These are phyloP conservation scores for Rhabdophis nuchalis DNA, from an alignment of 2,797 vertebrate genomes.

Conservation along the genomic window DNA sequence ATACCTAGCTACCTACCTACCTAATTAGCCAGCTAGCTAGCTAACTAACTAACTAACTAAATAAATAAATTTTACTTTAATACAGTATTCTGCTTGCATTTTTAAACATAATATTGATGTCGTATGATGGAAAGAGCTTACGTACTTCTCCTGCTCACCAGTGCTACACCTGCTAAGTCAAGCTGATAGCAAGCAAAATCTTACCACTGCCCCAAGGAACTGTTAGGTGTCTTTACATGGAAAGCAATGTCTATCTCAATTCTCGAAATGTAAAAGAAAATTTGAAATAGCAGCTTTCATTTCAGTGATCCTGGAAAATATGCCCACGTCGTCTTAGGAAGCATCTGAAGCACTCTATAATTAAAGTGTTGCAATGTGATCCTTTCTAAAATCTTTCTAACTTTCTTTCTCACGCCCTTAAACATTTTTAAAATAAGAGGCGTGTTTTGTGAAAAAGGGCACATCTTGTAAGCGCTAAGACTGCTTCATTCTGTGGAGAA, in stretches of 20 bases:
- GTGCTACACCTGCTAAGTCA: not conserved
- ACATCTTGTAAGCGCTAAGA: not conserved
- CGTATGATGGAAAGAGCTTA: not conserved
- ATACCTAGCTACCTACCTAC: too few relatives aligned
- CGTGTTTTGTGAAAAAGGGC: not conserved
- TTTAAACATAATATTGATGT: not conserved
- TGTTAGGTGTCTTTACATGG: not conserved
- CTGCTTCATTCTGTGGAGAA: not conserved
- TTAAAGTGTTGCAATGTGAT: conserved; percentile 18
- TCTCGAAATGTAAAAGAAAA: not conserved
- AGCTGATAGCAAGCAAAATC: not conserved
- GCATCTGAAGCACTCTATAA: conserved; percentile 7
- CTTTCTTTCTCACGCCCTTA: not conserved
- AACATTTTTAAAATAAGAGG: conserved; percentile 5
- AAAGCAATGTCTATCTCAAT: not conserved
- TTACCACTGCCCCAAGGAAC: too few relatives aligned
- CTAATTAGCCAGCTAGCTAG: too few relatives aligned
- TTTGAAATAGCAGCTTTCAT: not conserved
- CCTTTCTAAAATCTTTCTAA: not conserved
- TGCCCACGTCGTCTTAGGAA: not conserved
- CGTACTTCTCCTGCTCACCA: not conserved
- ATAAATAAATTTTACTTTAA: not conserved
- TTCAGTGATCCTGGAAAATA: not conserved
- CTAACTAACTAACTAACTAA: too few relatives aligned
- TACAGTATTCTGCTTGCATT: not conserved